Evolutionary conservation across 2,888 invertebrate genomes (phyloP).

Genomic region (Platycnemis pennipes): DNA sequence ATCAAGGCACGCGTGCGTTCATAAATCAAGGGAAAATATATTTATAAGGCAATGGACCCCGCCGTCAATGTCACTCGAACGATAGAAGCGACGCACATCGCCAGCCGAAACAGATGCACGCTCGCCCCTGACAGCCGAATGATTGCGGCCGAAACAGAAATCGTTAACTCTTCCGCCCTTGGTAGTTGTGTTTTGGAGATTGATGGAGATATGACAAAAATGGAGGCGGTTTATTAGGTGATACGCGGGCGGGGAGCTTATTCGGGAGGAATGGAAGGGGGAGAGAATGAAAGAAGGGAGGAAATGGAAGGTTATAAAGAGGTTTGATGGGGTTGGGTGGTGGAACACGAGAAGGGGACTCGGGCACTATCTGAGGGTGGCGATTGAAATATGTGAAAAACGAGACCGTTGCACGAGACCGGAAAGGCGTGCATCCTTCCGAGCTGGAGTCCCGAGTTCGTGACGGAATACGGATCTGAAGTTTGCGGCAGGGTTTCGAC

Average conservation of each 20-base stretch:
- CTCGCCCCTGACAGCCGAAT: not conserved
- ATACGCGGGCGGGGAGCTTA: not conserved
- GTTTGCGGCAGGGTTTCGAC: not conserved
- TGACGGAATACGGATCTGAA: not conserved
- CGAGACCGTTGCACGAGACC: not conserved
- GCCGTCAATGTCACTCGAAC: not conserved
- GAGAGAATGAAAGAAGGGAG: not conserved
- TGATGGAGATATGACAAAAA: slow-evolving; percentile 21
- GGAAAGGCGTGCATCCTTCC: not conserved
- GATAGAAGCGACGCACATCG: not conserved
- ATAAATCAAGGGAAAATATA: not conserved
- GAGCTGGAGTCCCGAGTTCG: not conserved
- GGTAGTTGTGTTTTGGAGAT: not conserved
- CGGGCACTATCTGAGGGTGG: too few species aligned
- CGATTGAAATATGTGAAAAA: slow-evolving; percentile 55
- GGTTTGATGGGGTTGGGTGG: not conserved
- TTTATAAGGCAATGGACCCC: not conserved
- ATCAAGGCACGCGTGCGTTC: not conserved
- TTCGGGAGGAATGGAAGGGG: not conserved
- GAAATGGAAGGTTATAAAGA: slow-evolving; percentile 13
- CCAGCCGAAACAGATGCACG: not conserved
- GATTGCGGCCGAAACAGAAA: not conserved
- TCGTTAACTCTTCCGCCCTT: not conserved
- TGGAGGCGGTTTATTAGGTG: slow-evolving; percentile 8
- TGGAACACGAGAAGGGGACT: too few species aligned